phyloP scores from a whole-genome alignment of 2,888 invertebrate species.

The Eupithecia dodoneata region DNA sequence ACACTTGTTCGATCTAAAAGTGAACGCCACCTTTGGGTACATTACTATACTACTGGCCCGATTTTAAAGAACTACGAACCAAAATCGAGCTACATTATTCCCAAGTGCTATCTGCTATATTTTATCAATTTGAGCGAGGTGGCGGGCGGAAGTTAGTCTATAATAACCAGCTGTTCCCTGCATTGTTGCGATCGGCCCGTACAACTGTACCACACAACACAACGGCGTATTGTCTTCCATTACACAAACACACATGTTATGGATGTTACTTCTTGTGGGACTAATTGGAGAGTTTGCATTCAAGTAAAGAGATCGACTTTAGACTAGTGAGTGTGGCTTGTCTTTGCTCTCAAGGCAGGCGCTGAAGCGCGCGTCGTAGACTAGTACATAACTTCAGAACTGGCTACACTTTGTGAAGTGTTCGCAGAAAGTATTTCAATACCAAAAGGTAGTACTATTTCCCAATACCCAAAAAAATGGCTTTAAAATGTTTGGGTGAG shows the following conservation, averaged over 20 bases:
- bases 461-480: neutral
- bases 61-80: neutral
- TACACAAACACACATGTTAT: slow-evolving; percentile 30
- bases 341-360: neutral
- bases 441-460: neutral
- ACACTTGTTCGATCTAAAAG: neutral
- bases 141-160: neutral
- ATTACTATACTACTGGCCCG: neutral
- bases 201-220: slow-evolving; percentile 35
- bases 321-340: neutral
- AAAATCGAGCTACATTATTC: neutral
- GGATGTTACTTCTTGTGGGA: slow-evolving; percentile 10
- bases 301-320: neutral
- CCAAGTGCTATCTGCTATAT: neutral
- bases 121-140: neutral
- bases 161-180: slow-evolving; percentile 25
- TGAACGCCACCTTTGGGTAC: neutral
- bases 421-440: too few relatives aligned
- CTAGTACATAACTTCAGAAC: too few relatives aligned
- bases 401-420: too few relatives aligned
- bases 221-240: slow-evolving; percentile 35
- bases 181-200: slow-evolving; percentile 21
- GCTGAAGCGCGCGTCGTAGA: neutral
- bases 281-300: slow-evolving; percentile 30
- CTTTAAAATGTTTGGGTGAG: neutral